Conservation (phyloP, 2,888 invertebrate genomes). For the Drosophila maculinotata region DNA sequence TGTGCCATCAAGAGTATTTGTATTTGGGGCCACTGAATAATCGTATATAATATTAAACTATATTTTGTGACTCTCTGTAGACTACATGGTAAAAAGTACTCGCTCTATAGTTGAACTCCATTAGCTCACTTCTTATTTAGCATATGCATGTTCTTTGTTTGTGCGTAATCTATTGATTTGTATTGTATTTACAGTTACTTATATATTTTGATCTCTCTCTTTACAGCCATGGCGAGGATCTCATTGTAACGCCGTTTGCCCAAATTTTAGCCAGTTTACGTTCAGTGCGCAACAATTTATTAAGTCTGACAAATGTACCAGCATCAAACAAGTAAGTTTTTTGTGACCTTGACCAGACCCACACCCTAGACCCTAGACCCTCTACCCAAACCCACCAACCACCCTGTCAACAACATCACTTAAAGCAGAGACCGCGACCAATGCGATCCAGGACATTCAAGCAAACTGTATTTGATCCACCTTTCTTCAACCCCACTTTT, state of each 20-base stretch:
- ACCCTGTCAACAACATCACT: conserved; percentile 2
- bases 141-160: conserved; percentile 10
- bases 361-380: conserved; percentile 1
- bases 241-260: conserved; percentile 99
- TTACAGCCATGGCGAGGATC: conserved; percentile 96
- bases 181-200: neutral
- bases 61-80: no score
- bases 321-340: conserved; percentile 89
- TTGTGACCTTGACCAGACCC: conserved; percentile 40
- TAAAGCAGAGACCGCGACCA: conserved; percentile 1
- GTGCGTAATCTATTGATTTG: neutral
- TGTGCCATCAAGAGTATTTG: neutral
- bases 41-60: neutral
- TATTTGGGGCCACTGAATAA: neutral
- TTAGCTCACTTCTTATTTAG: neutral
- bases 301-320: conserved; percentile 96
- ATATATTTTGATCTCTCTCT: conserved; percentile 4
- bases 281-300: conserved; percentile 99
- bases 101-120: neutral
- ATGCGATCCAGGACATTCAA: conserved; percentile 19
- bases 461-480: conserved; percentile 30
- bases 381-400: neutral
- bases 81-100: no score
- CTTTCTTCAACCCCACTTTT: neutral
- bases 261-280: conserved; percentile 99